Evolutionary conservation across 30 jellyfish, hydroid and myxozoan genomes (phyloP).

Genomic region (Cassiopea xamachana): DNA sequence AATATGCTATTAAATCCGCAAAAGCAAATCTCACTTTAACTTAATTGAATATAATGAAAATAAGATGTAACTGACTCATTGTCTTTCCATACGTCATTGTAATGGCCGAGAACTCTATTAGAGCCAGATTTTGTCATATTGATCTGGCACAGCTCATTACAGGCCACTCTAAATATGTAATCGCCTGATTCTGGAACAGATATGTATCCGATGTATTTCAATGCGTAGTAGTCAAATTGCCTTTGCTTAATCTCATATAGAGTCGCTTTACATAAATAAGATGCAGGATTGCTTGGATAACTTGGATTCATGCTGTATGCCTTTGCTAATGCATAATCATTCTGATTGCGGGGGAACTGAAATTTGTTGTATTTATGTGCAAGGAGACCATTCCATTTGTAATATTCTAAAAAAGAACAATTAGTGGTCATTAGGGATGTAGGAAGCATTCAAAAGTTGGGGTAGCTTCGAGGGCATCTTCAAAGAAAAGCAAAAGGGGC

Average conservation of each 20-base stretch:
- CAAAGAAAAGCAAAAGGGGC: too few relatives aligned
- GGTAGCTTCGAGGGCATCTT: too few relatives aligned
- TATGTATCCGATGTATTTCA: slow-evolving; percentile 53
- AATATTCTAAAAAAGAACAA: not conserved
- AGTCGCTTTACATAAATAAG: slow-evolving; percentile 49
- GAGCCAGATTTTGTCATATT: slow-evolving; percentile 25
- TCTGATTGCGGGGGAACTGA: not conserved
- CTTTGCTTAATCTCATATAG: slow-evolving; percentile 38
- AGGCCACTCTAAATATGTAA: slow-evolving; percentile 45
- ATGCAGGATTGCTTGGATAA: slow-evolving; percentile 55
- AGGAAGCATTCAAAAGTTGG: too few relatives aligned
- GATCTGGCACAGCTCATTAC: slow-evolving; percentile 58
- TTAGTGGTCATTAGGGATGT: too few relatives aligned
- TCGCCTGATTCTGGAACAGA: slow-evolving; percentile 9
- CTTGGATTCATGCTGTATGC: slow-evolving; percentile 23
- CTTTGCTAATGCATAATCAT: slow-evolving; percentile 9
- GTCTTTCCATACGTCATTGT: not conserved
- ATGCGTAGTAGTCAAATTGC: slow-evolving; percentile 44
- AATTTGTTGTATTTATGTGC: slow-evolving; percentile 33
- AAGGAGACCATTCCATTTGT: slow-evolving; percentile 23
- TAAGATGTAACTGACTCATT: too few relatives aligned
- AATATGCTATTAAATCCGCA: too few relatives aligned
- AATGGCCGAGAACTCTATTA: slow-evolving; percentile 43
- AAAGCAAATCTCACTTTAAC: too few relatives aligned
- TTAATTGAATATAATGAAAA: too few relatives aligned